These are phyloP conservation scores for Hippocampus zosterae DNA, from an alignment of 2,113 vertebrate genomes.

Conservation along the genomic window DNA sequence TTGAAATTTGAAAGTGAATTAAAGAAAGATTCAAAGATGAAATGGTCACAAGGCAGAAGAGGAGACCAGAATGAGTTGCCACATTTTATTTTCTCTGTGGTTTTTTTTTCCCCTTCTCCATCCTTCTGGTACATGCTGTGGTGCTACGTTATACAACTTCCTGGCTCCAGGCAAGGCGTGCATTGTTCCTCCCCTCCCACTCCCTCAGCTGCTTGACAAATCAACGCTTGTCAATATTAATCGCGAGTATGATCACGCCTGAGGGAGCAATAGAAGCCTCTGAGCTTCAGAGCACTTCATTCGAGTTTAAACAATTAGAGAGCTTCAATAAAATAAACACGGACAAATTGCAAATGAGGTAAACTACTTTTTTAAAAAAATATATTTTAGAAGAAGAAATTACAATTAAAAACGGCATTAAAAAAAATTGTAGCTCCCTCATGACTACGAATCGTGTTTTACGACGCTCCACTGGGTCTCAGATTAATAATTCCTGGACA, in stretches of 20 bases:
- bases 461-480: too few relatives aligned
- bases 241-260: background rate
- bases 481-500: background rate
- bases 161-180: constrained; percentile 13
- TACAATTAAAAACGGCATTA: background rate
- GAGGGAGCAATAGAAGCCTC: background rate
- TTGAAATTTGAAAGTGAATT: background rate
- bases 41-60: background rate
- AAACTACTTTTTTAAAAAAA: background rate
- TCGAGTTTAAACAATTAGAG: background rate
- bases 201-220: constrained; percentile 3
- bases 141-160: constrained; percentile 19
- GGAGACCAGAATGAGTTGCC: background rate
- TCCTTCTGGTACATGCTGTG: constrained; percentile 20
- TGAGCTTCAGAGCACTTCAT: background rate
- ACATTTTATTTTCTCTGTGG: background rate
- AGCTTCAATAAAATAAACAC: background rate
- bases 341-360: background rate
- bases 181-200: constrained; percentile 21
- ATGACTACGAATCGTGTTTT: background rate
- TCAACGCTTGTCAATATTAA: constrained; percentile 9
- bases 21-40: background rate
- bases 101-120: background rate
- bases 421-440: background rate
- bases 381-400: background rate